Base-by-base conservation (phyloP, 2,113 vertebrate species). In the Pheucticus melanocephalus region DNA sequence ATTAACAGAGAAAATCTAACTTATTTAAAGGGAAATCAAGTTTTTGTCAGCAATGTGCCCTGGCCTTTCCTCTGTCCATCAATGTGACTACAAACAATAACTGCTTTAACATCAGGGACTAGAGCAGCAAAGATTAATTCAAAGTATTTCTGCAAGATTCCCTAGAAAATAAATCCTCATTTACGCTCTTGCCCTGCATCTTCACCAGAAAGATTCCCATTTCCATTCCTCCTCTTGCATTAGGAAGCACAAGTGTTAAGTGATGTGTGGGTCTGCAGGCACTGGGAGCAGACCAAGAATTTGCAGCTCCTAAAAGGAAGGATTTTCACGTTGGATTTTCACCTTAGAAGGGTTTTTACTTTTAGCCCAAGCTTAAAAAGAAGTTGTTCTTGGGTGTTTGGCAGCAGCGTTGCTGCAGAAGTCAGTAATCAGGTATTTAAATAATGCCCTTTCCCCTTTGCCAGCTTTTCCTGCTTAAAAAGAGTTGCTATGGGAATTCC, bases 401-500 rank as follows among this genome's bases (percentile, higher is more conserved):
- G 65, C 82, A 70, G 48, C 51, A 50, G 44, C 30, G 86, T 82
- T 87, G 66, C 77, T 71, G 54, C 14, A 61, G 75, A 44, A 95
- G 56, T 82, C 17, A 87, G 33, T 7, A 73, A 86, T 35, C 75
- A 86, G n/a, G 35, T 42, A 90, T 90, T 96, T 86, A 51, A 92
- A 87, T 92, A 59, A 64, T 70, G 84, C 45, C 90, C 94, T 95
- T 93, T 94, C 87, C 57, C 51, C 76, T 82, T 91, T 70, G 91
- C 86, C 86, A 88, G 92, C 87, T 86, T 81, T 44, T 61, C 82
- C 53, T 90, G 82, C 69, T 83, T 31, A 16, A 69, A 83, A 83
- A 27, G 71, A 63, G 95, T 92, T 96, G 94, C 93, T 88, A 85
- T 70, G 59, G 86, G 75, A 94, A 96, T 72, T 61, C 71, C 57